phyloP scores from a whole-genome alignment of 2,888 invertebrate genomes.

The Brenthis daphne region DNA sequence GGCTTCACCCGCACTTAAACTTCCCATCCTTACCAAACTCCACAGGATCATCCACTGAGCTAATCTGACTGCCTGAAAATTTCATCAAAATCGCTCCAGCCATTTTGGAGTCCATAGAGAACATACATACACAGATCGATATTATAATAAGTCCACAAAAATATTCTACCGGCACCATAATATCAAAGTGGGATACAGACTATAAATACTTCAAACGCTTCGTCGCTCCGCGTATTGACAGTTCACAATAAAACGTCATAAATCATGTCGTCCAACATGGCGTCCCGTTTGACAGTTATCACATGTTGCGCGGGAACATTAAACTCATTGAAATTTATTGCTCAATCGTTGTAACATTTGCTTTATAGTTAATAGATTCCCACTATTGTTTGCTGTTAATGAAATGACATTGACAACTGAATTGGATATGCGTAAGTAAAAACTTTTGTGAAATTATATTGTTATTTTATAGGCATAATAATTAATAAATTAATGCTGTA shows the following conservation, averaged over 20 bases:
- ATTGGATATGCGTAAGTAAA: conserved; percentile 7
- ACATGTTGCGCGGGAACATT: conserved; percentile 78
- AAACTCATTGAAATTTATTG: conserved; percentile 81
- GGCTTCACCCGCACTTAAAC: too few species aligned
- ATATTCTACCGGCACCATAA: conserved; percentile 9
- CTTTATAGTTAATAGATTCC: conserved; percentile 63
- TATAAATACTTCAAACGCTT: conserved; percentile 23
- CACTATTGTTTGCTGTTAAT: conserved; percentile 57
- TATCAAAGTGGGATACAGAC: conserved; percentile 10
- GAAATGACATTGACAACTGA: conserved; percentile 40
- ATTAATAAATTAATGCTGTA: too few species aligned
- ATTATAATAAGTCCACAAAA: conserved; percentile 2
- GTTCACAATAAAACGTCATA: conserved; percentile 67
- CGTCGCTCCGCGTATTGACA: conserved; percentile 60
- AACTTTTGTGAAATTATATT: too few species aligned
- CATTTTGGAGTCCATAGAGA: neutral
- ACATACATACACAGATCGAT: neutral
- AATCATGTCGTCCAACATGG: conserved; percentile 79
- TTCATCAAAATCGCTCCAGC: too few species aligned
- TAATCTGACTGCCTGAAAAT: too few species aligned
- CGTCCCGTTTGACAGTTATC: conserved; percentile 75
- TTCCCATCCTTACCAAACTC: too few species aligned
- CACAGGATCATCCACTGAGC: too few species aligned
- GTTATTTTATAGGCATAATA: too few species aligned
- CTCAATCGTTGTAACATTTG: conserved; percentile 70